A percentile compares a stretch with the other conserved stretches of the same genome.
Conservation (phyloP, 2,113 vertebrate species). For the Paralichthys olivaceus region DNA sequence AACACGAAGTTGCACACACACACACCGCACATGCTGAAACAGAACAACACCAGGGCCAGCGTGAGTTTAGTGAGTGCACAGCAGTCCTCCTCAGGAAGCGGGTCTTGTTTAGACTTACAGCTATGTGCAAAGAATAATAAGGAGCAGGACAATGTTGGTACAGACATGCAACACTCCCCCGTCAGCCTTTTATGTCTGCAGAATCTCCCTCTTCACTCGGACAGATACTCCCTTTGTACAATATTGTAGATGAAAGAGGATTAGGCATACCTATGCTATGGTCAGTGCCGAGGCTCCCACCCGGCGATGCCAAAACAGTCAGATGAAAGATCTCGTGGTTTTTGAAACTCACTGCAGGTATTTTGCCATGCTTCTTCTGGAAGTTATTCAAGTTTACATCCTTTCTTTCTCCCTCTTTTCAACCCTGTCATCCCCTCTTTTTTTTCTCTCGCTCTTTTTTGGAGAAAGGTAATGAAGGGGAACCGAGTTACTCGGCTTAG, state of each 20-base stretch:
- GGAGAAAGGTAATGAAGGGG: slow-evolving; percentile 69
- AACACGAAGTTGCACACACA: slow-evolving; percentile 40
- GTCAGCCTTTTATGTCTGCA: slow-evolving; percentile 76
- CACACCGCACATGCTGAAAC: slow-evolving; percentile 53
- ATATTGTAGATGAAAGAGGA: slow-evolving; percentile 80
- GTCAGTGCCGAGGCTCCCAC: slow-evolving; percentile 68
- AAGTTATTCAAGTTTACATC: slow-evolving; percentile 64
- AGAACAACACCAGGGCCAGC: slow-evolving; percentile 79
- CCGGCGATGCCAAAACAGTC: slow-evolving; percentile 69
- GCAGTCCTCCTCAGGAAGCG: slow-evolving; percentile 77
- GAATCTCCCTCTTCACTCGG: slow-evolving; percentile 67
- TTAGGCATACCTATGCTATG: slow-evolving; percentile 78
- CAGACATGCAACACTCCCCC: slow-evolving; percentile 74
- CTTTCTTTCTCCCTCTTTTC: slow-evolving; percentile 49
- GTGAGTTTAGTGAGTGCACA: slow-evolving; percentile 73
- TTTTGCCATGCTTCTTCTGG: slow-evolving; percentile 66
- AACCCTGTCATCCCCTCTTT: slow-evolving; percentile 26
- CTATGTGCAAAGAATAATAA: slow-evolving; percentile 84
- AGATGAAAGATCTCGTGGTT: slow-evolving; percentile 68
- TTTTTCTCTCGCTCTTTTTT: slow-evolving; percentile 6
- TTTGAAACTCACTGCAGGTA: slow-evolving; percentile 75
- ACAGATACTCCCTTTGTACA: slow-evolving; percentile 72
- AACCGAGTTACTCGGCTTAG: slow-evolving; percentile 56
- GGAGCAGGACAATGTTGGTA: slow-evolving; percentile 76
- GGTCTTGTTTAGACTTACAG: slow-evolving; percentile 82